phyloP scores from a whole-genome alignment of 2,888 invertebrate species.

The Heliconius ismenius region DNA sequence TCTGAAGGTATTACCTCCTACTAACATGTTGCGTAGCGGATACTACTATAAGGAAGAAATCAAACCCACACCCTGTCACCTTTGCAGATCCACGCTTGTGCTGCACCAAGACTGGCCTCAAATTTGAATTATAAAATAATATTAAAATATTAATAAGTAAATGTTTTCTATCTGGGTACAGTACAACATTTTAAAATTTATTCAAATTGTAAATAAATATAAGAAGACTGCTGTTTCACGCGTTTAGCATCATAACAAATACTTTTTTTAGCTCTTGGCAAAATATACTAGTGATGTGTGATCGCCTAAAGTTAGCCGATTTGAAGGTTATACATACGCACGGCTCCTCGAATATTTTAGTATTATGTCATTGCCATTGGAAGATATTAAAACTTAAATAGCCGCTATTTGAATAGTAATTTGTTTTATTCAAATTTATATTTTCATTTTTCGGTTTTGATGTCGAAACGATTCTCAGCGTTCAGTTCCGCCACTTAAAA shows the following conservation, averaged over 20 bases:
- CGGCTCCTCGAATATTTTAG: conserved; percentile 27
- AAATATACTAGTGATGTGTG: conserved; percentile 21
- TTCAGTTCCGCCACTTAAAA: too few species aligned
- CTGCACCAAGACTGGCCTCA: too few species aligned
- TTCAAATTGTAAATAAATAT: neutral
- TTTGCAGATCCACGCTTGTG: too few species aligned
- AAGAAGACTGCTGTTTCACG: neutral
- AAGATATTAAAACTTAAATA: neutral
- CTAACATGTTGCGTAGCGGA: too few species aligned
- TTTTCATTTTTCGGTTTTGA: too few species aligned
- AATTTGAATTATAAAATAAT: neutral
- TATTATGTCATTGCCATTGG: conserved; percentile 32
- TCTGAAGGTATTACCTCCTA: too few species aligned
- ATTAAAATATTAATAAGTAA: neutral
- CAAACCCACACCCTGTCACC: too few species aligned
- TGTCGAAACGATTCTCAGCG: too few species aligned
- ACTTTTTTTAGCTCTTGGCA: conserved; percentile 35
- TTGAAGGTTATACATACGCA: conserved; percentile 29
- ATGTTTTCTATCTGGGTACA: neutral
- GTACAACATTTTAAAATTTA: neutral
- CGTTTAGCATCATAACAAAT: conserved; percentile 21
- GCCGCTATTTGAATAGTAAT: too few species aligned
- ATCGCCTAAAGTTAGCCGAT: conserved; percentile 34
- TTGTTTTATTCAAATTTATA: too few species aligned
- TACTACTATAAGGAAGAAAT: too few species aligned